Percentiles rank a stretch among this genome's conserved stretches.
phyloP scores from a whole-genome alignment of 2,113 vertebrate genomes.

The Apteryx owenii region DNA sequence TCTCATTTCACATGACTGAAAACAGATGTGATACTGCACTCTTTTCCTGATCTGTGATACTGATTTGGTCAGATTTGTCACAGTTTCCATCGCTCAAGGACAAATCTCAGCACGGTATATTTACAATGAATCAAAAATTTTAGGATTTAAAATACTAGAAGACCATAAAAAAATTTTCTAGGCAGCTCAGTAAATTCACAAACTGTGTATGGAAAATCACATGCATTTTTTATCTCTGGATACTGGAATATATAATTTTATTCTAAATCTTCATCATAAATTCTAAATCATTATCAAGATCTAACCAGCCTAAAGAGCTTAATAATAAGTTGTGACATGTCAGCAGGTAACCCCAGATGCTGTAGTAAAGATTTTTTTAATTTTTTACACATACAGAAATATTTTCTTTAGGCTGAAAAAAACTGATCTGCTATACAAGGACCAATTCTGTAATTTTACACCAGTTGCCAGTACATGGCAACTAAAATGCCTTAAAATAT shows the following conservation, averaged over 20 bases:
- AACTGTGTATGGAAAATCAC: background rate
- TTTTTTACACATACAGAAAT: background rate
- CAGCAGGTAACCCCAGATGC: background rate
- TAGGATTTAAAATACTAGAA: background rate
- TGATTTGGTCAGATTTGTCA: background rate
- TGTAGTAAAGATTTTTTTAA: background rate
- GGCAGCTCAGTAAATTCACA: background rate
- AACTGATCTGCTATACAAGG: background rate
- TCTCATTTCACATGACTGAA: background rate
- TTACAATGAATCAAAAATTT: background rate
- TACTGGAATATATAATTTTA: background rate
- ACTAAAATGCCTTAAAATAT: background rate
- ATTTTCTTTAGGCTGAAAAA: background rate
- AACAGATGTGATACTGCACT: background rate
- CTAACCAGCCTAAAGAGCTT: background rate
- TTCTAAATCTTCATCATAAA: background rate
- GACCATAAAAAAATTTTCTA: background rate
- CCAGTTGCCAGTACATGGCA: background rate
- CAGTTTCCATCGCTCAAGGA: background rate
- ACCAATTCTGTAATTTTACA: background rate
- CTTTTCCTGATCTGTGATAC: background rate
- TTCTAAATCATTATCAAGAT: background rate
- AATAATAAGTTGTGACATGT: background rate
- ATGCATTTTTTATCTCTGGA: background rate
- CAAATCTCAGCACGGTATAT: background rate